Base-by-base conservation (phyloP, 2,113 vertebrate species). In the Callospermophilus lateralis region DNA sequence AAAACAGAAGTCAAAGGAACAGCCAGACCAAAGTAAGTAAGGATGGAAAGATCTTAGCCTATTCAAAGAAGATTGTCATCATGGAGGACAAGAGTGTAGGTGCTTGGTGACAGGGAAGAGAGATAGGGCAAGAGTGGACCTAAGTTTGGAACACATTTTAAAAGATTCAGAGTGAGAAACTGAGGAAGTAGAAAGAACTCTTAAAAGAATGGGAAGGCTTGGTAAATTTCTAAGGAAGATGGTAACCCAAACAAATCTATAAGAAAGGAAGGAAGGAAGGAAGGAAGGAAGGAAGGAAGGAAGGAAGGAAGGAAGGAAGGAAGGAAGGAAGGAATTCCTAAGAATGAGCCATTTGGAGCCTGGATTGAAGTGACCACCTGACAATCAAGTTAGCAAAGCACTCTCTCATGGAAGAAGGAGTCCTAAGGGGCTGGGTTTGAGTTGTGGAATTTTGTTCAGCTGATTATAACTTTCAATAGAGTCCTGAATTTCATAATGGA, bases 161-260 rank as follows among this genome's bases (percentile, higher is more conserved):
- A 94, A 81, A 51, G 37, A 84, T 45, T 11, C 30, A 4, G 0
- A 42, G 16, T 51, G 39, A 53, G 55, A 76, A 80, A 68, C 9
- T 2, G 16, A 73, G 63, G n/a, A 85, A 51, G 84, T 65, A 17
- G 11, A 15, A n/a, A 10, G 3, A 79, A 1, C 65, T 74, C 19
- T 77, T 39, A 37, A 86, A 89, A 70, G 48, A 86, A 79, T 63
- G 22, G 20, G n/a, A 86, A 70, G n/a, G 2, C 30, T 93, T 79
- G 32, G 26, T 37, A 89, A 87, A 4, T 80, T 74, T 78, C 45
- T 94, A 70, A 67, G 32, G 63, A 70, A 83, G 24, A 90, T 80
- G 45, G 78, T 90, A 73, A 94, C 67, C 22, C 45, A 85, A 72
- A 85, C n/a, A 95, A 68, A 68, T 73, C 24, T 22, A 89, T 37